Conservation (phyloP, 1,140 invertebrate genomes). For the Sycobia sp. region DNA sequence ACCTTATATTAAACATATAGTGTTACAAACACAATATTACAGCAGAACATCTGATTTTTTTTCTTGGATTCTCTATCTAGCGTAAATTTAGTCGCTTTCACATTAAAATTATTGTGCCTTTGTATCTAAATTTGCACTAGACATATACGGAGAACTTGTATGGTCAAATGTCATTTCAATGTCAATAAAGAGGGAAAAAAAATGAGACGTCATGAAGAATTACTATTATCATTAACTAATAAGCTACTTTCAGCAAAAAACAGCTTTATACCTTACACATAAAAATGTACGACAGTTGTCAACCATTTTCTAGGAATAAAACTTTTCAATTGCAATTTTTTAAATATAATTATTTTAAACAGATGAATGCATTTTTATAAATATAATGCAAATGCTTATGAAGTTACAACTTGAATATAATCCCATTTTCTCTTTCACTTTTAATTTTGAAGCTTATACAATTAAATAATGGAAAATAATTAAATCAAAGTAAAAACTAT, state of each 20-base stretch:
- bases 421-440: constrained; percentile 18
- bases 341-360: not conserved
- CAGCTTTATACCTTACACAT: constrained; percentile 15
- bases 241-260: constrained; percentile 17
- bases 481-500: too few species aligned
- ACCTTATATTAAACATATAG: constrained; percentile 30
- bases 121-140: constrained; percentile 23
- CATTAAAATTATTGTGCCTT: constrained; percentile 11
- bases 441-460: constrained; percentile 15
- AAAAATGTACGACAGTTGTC: constrained; percentile 7
- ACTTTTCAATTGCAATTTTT: constrained; percentile 20
- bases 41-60: constrained; percentile 25
- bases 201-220: constrained; percentile 20
- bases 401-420: constrained; percentile 23
- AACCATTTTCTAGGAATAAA: constrained; percentile 12
- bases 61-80: constrained; percentile 12
- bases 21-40: constrained; percentile 32
- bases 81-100: constrained; percentile 5
- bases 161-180: constrained; percentile 26
- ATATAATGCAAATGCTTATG: constrained; percentile 18
- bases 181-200: constrained; percentile 18
- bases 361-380: constrained; percentile 19
- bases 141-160: constrained; percentile 21
- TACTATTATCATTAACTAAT: constrained; percentile 27
- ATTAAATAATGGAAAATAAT: constrained; percentile 23